These are phyloP conservation scores for Helostoma temminkii DNA, from an alignment of 2,797 vertebrate genomes.

Conservation along the genomic window DNA sequence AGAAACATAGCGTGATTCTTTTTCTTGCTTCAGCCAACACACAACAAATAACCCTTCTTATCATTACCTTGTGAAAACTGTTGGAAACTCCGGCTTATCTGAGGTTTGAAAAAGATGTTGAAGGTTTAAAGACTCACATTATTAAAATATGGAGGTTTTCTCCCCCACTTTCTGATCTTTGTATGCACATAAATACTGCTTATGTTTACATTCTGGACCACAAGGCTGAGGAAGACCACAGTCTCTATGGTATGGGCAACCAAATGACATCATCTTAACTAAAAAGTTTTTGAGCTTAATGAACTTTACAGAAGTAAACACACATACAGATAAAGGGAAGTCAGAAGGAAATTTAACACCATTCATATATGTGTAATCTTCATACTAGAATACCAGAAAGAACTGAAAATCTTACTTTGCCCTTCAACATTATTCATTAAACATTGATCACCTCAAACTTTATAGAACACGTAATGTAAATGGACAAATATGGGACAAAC, in stretches of 20 bases:
- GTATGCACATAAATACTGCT: background rate
- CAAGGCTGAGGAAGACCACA: too few relatives aligned
- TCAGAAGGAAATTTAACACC: too few relatives aligned
- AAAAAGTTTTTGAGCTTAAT: too few relatives aligned
- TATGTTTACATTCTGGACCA: too few relatives aligned
- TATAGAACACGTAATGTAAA: background rate
- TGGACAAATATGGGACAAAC: background rate
- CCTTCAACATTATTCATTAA: background rate
- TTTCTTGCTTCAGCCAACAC: constrained; percentile 62
- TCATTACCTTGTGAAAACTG: constrained; percentile 80
- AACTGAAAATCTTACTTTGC: too few relatives aligned
- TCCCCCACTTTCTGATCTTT: background rate
- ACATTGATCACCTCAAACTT: background rate
- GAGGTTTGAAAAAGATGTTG: constrained; percentile 75
- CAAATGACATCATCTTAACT: too few relatives aligned
- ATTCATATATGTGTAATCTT: too few relatives aligned
- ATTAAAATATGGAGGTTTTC: constrained; percentile 29
- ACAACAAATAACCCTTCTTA: constrained; percentile 54
- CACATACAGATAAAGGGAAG: too few relatives aligned
- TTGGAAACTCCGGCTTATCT: constrained; percentile 82
- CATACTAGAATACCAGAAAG: too few relatives aligned
- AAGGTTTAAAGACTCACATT: constrained; percentile 60
- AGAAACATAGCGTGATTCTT: constrained; percentile 65
- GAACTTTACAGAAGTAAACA: too few relatives aligned
- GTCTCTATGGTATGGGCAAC: too few relatives aligned